Evolutionary conservation across 1,140 invertebrate genomes (phyloP).

Genomic region (Eciton burchellii): DNA sequence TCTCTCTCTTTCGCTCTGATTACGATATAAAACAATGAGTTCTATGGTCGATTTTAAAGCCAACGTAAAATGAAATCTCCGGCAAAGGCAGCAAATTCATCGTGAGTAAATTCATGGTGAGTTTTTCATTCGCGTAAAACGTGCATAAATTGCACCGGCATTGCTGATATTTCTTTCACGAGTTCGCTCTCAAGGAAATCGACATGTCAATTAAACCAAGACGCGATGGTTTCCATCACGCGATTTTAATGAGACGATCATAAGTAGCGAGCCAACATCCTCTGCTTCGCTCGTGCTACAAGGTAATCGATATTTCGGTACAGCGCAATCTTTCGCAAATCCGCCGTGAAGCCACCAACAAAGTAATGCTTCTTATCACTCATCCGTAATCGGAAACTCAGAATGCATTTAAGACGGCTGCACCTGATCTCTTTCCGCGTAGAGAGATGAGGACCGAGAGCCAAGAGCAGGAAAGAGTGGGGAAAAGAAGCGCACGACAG

Average conservation of each 20-base stretch:
- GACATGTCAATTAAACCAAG: background rate
- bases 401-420: conserved; percentile 56
- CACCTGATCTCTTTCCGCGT: conserved; percentile 52
- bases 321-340: conserved; percentile 10
- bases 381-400: conserved; percentile 50
- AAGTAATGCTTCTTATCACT: conserved; percentile 51
- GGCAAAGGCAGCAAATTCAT: too few species aligned
- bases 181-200: background rate
- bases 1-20: too few species aligned
- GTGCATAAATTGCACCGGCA: too few species aligned
- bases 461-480: conserved; percentile 38
- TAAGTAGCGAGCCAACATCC: background rate
- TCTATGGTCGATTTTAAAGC: too few species aligned
- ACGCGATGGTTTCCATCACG: background rate
- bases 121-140: background rate
- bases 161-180: background rate
- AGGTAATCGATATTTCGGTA: conserved; percentile 32
- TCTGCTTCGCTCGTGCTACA: conserved; percentile 31
- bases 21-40: too few species aligned
- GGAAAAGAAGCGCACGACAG: conserved; percentile 74
- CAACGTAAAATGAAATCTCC: too few species aligned
- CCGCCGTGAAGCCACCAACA: conserved; percentile 19
- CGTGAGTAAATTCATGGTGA: too few species aligned
- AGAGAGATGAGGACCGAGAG: background rate
- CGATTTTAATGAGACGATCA: background rate